These are phyloP conservation scores for Argopecten irradians DNA, from an alignment of 1,140 invertebrate species.

Conservation along the genomic window DNA sequence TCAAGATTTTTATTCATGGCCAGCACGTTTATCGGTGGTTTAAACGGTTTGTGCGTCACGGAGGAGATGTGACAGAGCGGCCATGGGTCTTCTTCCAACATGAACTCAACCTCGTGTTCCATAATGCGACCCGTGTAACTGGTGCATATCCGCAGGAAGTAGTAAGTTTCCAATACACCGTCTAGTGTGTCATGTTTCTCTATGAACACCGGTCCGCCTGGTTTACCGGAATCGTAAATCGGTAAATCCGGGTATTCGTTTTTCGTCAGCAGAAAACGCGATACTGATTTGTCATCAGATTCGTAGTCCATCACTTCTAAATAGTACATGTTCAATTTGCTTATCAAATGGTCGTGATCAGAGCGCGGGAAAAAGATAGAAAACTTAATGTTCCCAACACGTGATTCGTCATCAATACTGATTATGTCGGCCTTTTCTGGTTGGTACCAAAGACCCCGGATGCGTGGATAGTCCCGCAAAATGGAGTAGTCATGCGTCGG, in stretches of 20 bases:
- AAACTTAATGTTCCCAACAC: slow-evolving; percentile 59
- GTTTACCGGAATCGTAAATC: slow-evolving; percentile 57
- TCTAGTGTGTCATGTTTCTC: slow-evolving; percentile 35
- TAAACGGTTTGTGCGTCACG: slow-evolving; percentile 46
- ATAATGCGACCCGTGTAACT: slow-evolving; percentile 54
- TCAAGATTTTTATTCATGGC: slow-evolving; percentile 28
- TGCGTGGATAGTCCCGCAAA: slow-evolving; percentile 56
- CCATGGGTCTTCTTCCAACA: slow-evolving; percentile 63
- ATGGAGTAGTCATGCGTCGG: slow-evolving; percentile 60
- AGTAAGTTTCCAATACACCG: slow-evolving; percentile 45
- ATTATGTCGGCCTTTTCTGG: slow-evolving; percentile 56
- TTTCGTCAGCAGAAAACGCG: slow-evolving; percentile 56
- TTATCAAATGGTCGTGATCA: slow-evolving; percentile 58
- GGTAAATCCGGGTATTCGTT: slow-evolving; percentile 52
- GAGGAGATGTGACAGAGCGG: slow-evolving; percentile 57
- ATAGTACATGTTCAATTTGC: slow-evolving; percentile 60
- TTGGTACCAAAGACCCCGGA: slow-evolving; percentile 59
- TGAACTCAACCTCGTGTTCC: slow-evolving; percentile 61
- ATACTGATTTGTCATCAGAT: slow-evolving; percentile 60
- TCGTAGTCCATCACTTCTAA: slow-evolving; percentile 62
- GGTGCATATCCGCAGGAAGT: slow-evolving; percentile 53
- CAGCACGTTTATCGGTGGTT: slow-evolving; percentile 43
- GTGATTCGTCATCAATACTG: slow-evolving; percentile 48
- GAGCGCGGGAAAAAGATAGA: slow-evolving; percentile 48
- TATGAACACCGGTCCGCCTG: slow-evolving; percentile 55